Evolutionary conservation across 1,140 invertebrate genomes (phyloP).

Genomic region (Oryctes rhinoceros): DNA sequence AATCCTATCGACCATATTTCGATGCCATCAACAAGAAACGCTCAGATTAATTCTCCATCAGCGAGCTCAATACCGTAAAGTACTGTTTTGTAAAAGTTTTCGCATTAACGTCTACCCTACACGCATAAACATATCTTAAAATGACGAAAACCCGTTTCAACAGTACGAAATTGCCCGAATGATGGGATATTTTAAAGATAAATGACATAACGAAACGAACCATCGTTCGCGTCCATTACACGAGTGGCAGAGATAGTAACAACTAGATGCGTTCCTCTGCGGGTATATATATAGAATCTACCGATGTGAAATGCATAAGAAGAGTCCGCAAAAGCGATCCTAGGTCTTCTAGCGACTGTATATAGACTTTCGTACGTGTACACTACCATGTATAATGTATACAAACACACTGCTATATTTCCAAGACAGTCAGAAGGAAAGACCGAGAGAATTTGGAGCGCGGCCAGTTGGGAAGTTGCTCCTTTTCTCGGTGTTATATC

Average conservation of each 20-base stretch:
- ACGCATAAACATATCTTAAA: background rate
- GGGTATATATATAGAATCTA: background rate
- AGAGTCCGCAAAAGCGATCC: background rate
- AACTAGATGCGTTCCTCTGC: background rate
- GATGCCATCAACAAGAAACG: too few relatives aligned
- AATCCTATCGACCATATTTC: too few relatives aligned
- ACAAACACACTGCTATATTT: background rate
- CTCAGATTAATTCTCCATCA: too few relatives aligned
- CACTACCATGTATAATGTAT: background rate
- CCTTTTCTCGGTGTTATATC: background rate
- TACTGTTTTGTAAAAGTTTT: background rate
- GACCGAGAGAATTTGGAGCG: conserved; percentile 26
- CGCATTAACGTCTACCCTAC: conserved; percentile 8
- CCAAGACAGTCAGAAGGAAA: conserved; percentile 8
- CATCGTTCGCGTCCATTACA: conserved; percentile 22
- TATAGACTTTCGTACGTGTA: background rate
- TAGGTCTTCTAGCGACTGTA: background rate
- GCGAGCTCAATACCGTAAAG: too few relatives aligned
- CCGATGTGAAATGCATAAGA: background rate
- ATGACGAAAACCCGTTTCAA: conserved; percentile 7
- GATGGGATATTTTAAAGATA: conserved; percentile 32
- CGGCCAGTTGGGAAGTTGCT: conserved; percentile 1
- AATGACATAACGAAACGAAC: conserved; percentile 24
- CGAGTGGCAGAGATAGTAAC: background rate
- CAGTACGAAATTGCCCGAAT: conserved; percentile 3